These are phyloP conservation scores for Hemibagrus wyckioides DNA, from an alignment of 2,113 vertebrate species.

Conservation along the genomic window DNA sequence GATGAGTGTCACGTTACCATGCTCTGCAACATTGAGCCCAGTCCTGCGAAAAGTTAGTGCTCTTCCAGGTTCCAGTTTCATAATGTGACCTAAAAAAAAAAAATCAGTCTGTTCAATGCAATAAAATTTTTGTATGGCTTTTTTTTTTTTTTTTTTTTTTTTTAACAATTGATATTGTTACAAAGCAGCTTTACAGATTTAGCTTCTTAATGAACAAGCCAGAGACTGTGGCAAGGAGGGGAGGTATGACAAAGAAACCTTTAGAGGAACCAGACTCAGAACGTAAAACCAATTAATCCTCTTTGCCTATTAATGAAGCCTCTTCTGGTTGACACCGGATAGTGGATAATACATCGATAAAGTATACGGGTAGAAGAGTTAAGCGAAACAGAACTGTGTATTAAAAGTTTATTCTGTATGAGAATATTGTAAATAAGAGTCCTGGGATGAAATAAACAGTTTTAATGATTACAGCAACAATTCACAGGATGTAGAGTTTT, in stretches of 20 bases:
- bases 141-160: conserved; percentile 7
- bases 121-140: neutral
- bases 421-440: neutral
- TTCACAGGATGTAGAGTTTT: neutral
- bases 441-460: neutral
- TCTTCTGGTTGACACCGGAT: neutral
- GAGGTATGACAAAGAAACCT: neutral
- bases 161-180: neutral
- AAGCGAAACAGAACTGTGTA: neutral
- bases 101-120: neutral
- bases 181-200: neutral
- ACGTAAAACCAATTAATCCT: too few relatives aligned
- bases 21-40: neutral
- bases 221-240: neutral
- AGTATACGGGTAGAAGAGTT: neutral
- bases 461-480: neutral
- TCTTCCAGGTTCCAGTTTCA: neutral
- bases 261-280: neutral
- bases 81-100: neutral
- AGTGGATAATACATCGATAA: neutral
- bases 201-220: neutral
- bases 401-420: neutral
- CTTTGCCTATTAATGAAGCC: neutral
- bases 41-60: neutral
- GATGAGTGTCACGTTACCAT: neutral